These are phyloP conservation scores for Adelges cooleyi DNA, from an alignment of 1,140 invertebrate genomes.

Conservation along the genomic window DNA sequence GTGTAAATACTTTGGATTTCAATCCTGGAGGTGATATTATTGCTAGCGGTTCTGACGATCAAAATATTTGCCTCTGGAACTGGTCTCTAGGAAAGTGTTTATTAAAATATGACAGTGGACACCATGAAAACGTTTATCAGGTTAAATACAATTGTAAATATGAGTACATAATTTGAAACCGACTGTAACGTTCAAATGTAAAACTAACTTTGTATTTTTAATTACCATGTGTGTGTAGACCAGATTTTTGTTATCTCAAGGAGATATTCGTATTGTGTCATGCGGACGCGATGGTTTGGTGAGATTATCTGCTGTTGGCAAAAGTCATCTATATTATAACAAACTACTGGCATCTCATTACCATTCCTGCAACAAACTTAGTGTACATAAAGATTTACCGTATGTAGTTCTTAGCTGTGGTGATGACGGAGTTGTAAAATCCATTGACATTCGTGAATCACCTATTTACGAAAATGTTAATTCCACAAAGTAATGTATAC, in stretches of 20 bases:
- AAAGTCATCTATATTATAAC: constrained; percentile 43
- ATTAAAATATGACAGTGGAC: constrained; percentile 60
- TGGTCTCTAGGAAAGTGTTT: constrained; percentile 61
- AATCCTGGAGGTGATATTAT: constrained; percentile 63
- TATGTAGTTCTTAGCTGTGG: constrained; percentile 73
- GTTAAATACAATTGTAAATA: too few relatives aligned
- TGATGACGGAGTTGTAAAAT: constrained; percentile 71
- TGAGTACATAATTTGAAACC: too few relatives aligned
- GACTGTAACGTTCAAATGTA: too few relatives aligned
- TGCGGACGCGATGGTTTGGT: constrained; percentile 84
- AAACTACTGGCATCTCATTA: constrained; percentile 56
- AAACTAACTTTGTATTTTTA: not conserved
- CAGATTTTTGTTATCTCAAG: constrained; percentile 54
- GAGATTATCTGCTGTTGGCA: constrained; percentile 43
- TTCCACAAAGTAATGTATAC: not conserved
- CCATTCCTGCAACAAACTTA: constrained; percentile 66
- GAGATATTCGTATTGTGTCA: constrained; percentile 72
- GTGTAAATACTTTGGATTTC: constrained; percentile 87
- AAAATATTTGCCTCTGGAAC: constrained; percentile 65
- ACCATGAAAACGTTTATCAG: constrained; percentile 83
- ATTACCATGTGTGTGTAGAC: constrained; percentile 42
- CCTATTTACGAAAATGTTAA: not conserved
- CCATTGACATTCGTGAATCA: constrained; percentile 66
- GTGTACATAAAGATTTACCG: constrained; percentile 57
- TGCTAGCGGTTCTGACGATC: constrained; percentile 84